Evolutionary conservation across 2,797 vertebrate species (phyloP).

Genomic region (Zalophus californianus): DNA sequence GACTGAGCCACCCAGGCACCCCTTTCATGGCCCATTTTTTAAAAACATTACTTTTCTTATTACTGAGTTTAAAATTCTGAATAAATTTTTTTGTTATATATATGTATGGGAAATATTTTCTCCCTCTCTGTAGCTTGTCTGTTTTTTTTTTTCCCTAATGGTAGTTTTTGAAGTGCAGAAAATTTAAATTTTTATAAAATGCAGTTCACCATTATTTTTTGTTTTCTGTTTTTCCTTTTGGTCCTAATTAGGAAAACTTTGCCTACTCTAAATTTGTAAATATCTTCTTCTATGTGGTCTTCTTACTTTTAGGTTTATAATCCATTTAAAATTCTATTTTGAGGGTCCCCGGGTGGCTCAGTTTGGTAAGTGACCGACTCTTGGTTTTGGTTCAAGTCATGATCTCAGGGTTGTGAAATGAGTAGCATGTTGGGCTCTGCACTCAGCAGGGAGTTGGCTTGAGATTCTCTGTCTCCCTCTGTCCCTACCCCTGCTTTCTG

Average conservation of each 20-base stretch:
- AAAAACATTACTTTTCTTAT: background rate
- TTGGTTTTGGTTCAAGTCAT: background rate
- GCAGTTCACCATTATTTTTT: background rate
- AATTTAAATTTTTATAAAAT: background rate
- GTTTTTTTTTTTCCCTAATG: background rate
- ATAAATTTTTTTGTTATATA: background rate
- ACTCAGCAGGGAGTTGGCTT: background rate
- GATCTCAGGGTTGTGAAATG: no score
- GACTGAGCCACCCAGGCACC: background rate
- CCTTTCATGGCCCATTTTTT: background rate
- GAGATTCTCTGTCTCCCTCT: background rate
- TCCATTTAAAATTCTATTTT: background rate
- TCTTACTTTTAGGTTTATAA: background rate
- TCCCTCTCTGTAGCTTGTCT: background rate
- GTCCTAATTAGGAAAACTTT: background rate
- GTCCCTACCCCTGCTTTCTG: background rate
- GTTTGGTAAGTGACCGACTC: background rate
- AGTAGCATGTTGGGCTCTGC: no score
- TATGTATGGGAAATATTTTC: background rate
- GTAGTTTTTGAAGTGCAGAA: background rate
- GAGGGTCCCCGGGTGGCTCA: background rate
- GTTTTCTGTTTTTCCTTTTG: background rate
- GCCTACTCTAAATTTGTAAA: background rate
- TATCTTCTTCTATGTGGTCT: background rate
- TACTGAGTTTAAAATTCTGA: background rate